These are phyloP conservation scores for Psephotus haematonotus DNA, from an alignment of 2,113 vertebrate genomes.

Conservation along the genomic window DNA sequence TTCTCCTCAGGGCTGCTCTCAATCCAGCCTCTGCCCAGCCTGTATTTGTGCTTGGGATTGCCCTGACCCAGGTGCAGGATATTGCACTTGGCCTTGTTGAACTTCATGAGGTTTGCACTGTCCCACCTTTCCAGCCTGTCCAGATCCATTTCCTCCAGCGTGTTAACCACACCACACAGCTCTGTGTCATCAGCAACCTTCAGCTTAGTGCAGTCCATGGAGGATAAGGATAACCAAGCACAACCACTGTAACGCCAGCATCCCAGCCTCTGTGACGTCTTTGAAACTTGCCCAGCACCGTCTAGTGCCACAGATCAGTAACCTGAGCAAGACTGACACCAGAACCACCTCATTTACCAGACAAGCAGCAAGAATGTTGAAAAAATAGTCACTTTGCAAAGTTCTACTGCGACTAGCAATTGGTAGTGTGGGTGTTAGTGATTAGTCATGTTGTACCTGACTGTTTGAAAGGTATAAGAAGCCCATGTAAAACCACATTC, in stretches of 20 bases:
- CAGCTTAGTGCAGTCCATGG: neutral
- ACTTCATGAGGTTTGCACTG: neutral
- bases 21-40: neutral
- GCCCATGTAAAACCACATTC: neutral
- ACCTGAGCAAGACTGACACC: neutral
- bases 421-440: neutral
- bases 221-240: neutral
- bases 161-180: neutral
- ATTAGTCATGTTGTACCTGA: neutral
- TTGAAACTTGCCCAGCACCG: neutral
- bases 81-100: neutral
- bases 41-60: neutral
- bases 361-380: neutral
- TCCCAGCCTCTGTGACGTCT: neutral
- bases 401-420: rapidly evolving
- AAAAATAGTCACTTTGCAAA: neutral
- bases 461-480: neutral
- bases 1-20: neutral
- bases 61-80: neutral
- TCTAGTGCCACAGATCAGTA: neutral
- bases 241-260: rapidly evolving
- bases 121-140: neutral
- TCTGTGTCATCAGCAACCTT: neutral
- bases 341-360: rapidly evolving
- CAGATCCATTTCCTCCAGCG: neutral